phyloP scores from a whole-genome alignment of 2,888 invertebrate species.

The Meteorus colon region DNA sequence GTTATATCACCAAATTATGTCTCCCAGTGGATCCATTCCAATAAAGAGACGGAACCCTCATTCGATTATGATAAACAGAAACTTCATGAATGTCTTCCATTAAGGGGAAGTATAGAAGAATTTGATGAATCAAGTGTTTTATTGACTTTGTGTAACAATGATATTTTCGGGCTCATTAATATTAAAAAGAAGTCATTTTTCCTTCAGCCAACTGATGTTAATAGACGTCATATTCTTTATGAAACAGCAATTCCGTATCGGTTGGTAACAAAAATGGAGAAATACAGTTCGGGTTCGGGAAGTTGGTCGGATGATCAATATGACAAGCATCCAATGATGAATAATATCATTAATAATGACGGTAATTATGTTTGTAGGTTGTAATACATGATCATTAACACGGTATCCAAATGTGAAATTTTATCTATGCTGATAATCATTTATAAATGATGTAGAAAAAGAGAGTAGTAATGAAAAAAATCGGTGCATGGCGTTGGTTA shows the following conservation, averaged over 20 bases:
- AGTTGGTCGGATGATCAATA: background rate
- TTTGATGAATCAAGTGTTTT: slow-evolving; percentile 48
- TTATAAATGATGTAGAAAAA: background rate
- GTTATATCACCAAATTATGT: slow-evolving; percentile 14
- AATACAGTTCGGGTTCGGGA: background rate
- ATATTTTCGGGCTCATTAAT: slow-evolving; percentile 51
- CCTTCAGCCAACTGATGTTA: slow-evolving; percentile 46
- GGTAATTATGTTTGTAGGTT: slow-evolving; percentile 7
- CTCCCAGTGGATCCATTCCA: slow-evolving; percentile 35
- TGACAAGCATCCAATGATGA: background rate
- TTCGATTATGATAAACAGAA: slow-evolving; percentile 28
- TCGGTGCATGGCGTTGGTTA: slow-evolving; percentile 8
- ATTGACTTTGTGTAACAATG: slow-evolving; percentile 49
- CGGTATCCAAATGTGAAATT: background rate
- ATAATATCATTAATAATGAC: background rate
- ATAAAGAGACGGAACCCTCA: slow-evolving; percentile 16
- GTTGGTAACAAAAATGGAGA: slow-evolving; percentile 9
- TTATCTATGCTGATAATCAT: too few species aligned
- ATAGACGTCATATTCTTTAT: slow-evolving; percentile 26
- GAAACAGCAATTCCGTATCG: slow-evolving; percentile 17
- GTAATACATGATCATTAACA: background rate
- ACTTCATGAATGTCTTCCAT: slow-evolving; percentile 31
- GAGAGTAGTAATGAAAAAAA: background rate
- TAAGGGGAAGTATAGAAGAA: slow-evolving; percentile 45
- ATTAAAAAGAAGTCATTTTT: slow-evolving; percentile 46